Evolutionary conservation across 2,888 invertebrate species (phyloP).

Genomic region (Sarcophaga rosellei): DNA sequence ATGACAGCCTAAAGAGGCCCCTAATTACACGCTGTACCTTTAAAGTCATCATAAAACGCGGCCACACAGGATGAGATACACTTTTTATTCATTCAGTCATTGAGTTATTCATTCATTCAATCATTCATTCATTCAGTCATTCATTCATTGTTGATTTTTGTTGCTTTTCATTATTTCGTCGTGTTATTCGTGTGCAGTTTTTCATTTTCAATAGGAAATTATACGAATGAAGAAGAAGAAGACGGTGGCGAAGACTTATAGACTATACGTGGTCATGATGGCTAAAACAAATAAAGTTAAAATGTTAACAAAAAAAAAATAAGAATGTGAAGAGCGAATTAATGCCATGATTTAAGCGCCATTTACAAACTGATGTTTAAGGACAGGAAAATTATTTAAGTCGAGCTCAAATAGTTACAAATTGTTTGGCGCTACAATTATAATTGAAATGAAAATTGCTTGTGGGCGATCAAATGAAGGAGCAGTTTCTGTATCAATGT

Average conservation of each 20-base stretch:
- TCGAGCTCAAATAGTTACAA: slow-evolving; percentile 7
- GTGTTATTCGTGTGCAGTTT: background rate
- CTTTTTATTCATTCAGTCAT: slow-evolving; percentile 13
- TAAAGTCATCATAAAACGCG: slow-evolving; percentile 56
- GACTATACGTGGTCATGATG: background rate
- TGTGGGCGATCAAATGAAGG: background rate
- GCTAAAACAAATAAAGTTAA: background rate
- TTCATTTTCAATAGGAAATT: background rate
- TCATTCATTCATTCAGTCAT: background rate
- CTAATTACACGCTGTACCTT: slow-evolving; percentile 80
- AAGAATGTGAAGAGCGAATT: slow-evolving; percentile 25
- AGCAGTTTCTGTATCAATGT: background rate
- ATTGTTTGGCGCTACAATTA: background rate
- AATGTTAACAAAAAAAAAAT: background rate
- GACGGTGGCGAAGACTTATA: background rate
- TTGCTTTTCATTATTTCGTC: background rate
- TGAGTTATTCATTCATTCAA: background rate
- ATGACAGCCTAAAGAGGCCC: slow-evolving; percentile 81
- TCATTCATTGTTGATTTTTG: background rate
- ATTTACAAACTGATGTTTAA: slow-evolving; percentile 58
- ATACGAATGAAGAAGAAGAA: background rate
- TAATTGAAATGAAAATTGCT: background rate
- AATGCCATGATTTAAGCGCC: slow-evolving; percentile 68
- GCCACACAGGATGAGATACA: slow-evolving; percentile 67
- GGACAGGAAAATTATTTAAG: slow-evolving; percentile 23